phyloP scores from a whole-genome alignment of 1,140 invertebrate genomes.

The Panagrolaimus sp. region DNA sequence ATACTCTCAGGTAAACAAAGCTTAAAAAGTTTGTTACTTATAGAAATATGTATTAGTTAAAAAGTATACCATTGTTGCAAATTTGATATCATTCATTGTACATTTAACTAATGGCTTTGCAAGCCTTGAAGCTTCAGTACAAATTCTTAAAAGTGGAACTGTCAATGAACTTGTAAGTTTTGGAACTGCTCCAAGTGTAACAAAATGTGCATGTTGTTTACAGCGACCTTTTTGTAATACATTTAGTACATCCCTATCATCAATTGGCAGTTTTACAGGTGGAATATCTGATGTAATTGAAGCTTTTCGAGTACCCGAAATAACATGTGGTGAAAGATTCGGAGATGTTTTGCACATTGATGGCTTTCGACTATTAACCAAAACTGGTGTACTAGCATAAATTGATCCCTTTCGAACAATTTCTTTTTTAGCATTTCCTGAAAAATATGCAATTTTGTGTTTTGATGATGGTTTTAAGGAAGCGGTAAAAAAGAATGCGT shows the following conservation, averaged over 20 bases:
- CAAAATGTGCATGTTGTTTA: constrained; percentile 7
- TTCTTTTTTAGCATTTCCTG: not conserved
- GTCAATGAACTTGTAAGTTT: not conserved
- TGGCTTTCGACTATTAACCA: not conserved
- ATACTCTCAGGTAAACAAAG: constrained; percentile 17
- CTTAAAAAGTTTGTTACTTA: constrained; percentile 15
- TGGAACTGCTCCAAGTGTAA: not conserved
- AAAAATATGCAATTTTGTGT: not conserved
- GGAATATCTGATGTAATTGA: not conserved
- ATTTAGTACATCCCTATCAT: constrained; percentile 9
- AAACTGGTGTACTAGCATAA: constrained; percentile 6
- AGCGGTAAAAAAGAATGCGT: too few relatives aligned
- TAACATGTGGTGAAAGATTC: not conserved
- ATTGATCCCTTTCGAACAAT: not conserved
- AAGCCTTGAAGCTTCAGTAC: not conserved
- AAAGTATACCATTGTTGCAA: not conserved
- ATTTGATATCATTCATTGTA: not conserved
- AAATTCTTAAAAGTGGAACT: constrained; percentile 5
- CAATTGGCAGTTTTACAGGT: constrained; percentile 3
- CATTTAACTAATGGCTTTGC: constrained; percentile 13
- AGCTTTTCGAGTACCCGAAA: not conserved
- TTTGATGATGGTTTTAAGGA: too few relatives aligned
- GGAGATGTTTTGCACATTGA: not conserved
- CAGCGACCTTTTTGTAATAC: constrained; percentile 3
- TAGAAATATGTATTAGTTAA: not conserved